These are phyloP conservation scores for Oligia strigilis DNA, from an alignment of 2,888 invertebrate species.

Conservation along the genomic window DNA sequence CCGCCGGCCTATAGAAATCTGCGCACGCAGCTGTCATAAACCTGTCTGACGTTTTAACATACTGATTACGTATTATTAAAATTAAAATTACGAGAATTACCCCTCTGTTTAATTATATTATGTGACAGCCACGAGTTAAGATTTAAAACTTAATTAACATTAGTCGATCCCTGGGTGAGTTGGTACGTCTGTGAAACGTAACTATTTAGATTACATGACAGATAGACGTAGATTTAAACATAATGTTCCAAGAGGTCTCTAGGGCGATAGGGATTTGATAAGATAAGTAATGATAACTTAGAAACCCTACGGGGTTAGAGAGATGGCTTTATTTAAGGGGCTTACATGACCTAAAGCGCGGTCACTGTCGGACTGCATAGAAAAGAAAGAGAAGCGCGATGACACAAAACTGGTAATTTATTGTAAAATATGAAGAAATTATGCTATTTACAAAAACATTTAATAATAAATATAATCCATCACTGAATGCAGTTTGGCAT, in stretches of 20 bases:
- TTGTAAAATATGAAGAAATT: too few species aligned
- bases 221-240: conserved; percentile 12
- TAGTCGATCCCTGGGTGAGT: conserved; percentile 5
- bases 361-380: too few species aligned
- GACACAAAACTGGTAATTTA: too few species aligned
- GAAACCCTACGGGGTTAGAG: conserved; percentile 1
- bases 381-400: too few species aligned
- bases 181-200: conserved; percentile 16
- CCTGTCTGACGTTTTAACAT: too few species aligned
- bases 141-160: conserved; percentile 21
- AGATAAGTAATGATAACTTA: conserved; percentile 28
- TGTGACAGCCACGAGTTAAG: neutral
- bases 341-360: too few species aligned
- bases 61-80: neutral
- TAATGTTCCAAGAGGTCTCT: conserved; percentile 17
- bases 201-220: neutral
- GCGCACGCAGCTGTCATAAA: too few species aligned
- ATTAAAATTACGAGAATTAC: neutral
- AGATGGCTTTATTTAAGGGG: conserved; percentile 3
- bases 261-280: conserved; percentile 27
- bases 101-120: conserved; percentile 5
- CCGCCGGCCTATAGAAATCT: too few species aligned
- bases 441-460: too few species aligned
- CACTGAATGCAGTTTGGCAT: too few species aligned
- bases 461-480: too few species aligned